These are phyloP conservation scores for Rafetus swinhoei DNA, from an alignment of 2,113 vertebrate genomes.

Conservation along the genomic window DNA sequence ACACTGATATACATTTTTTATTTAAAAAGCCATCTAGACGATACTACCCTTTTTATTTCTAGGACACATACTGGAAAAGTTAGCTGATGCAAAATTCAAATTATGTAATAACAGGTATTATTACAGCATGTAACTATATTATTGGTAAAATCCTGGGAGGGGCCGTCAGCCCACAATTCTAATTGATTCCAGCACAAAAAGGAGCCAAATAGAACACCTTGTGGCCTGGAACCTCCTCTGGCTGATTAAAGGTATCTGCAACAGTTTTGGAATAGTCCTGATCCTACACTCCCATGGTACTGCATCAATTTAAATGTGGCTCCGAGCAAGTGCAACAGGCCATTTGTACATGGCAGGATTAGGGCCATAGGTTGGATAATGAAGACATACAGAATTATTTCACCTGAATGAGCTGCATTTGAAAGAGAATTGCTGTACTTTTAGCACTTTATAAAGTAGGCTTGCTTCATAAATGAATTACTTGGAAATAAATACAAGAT, in stretches of 20 bases:
- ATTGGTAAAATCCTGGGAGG: neutral
- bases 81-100: rapidly evolving
- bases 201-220: neutral
- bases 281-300: neutral
- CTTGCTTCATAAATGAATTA: neutral
- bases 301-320: neutral
- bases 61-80: neutral
- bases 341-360: neutral
- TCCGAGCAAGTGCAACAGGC: neutral
- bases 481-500: neutral
- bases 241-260: neutral
- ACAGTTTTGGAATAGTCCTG: neutral
- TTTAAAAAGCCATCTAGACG: neutral
- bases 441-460: neutral
- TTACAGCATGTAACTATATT: neutral
- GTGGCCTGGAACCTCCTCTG: neutral
- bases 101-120: neutral
- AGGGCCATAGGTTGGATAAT: neutral
- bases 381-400: neutral
- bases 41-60: neutral
- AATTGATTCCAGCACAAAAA: neutral
- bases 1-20: neutral
- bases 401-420: neutral
- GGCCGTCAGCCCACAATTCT: neutral
- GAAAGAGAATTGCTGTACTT: neutral